Conservation (phyloP, 1,140 invertebrate species). For the Stratiolaelaps scimitus region DNA sequence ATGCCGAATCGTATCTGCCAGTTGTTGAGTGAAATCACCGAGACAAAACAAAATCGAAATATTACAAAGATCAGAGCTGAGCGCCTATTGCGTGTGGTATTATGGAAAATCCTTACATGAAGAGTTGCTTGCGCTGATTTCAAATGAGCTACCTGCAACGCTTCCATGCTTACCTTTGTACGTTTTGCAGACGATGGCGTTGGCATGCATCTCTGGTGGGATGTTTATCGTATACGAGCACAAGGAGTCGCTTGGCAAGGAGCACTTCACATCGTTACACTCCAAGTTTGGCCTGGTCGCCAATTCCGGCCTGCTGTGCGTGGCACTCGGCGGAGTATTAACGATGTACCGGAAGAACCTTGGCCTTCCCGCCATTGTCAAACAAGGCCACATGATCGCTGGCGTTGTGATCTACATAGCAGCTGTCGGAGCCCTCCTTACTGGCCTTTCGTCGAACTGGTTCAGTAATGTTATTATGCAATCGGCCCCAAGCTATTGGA, state of each 20-base stretch:
- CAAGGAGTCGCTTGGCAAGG: conserved; percentile 1
- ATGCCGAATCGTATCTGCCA: no score
- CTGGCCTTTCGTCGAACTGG: conserved; percentile 8
- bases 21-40: no score
- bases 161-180: not conserved
- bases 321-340: not conserved
- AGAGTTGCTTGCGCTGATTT: no score
- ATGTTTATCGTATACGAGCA: conserved; percentile 20
- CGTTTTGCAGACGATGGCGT: not conserved
- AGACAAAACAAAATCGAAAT: no score
- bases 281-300: conserved; percentile 4
- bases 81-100: no score
- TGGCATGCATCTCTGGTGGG: not conserved
- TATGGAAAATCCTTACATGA: no score
- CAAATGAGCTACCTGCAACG: no score
- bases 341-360: conserved; percentile 11
- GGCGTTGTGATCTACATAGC: conserved; percentile 6
- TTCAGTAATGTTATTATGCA: conserved; percentile 13
- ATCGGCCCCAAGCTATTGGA: conserved; percentile 5
- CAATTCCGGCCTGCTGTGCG: not conserved
- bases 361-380: not conserved
- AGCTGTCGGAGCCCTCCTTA: conserved; percentile 8
- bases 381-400: conserved; percentile 11
- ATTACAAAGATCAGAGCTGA: no score
- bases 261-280: not conserved